Evolutionary conservation across 2,888 invertebrate species (phyloP), one percentile per base, ranked within the genome.

Genomic region (Cheilosia vulpina): DNA sequence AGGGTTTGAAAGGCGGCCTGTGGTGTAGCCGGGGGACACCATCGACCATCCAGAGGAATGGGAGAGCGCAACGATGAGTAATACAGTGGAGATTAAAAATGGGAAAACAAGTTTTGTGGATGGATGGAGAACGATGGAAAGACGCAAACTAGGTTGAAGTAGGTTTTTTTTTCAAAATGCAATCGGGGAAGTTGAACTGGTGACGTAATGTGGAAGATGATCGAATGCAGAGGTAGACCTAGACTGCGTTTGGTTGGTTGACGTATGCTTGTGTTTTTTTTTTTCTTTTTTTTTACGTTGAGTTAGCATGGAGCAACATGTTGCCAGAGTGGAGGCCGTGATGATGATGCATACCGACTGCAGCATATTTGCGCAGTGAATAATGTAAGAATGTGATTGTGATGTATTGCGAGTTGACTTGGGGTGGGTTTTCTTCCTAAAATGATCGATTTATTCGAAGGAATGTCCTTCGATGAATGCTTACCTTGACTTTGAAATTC

Each of bases 201-300:
- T 68, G 76, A 72, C 85, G 81, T 63, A 76, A 85, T 76, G 21
- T 9, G 38, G 7, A 34, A 24, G 72, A 79, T 84, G 79, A 79
- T 75, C 53, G 53, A 60, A 79, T 71, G 63, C 55, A 68, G 55
- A 41, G 13, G 47, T 13, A 31, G 68, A 31, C 15, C 5, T 11
- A 47, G 57, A 19, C 11, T 6, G 50, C 38, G 21, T 11, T 17
- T 50, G 52, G 66, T 53, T 68, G 66, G 58, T 13, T 38, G 41
- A 9, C 17, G 13, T 31, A 9, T 11, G 17, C n/a, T 31, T 11
- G 55, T 9, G 34, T 7, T 31, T 17, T 38, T 41, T 52, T 11
- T n/a, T 7, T 27, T 1, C 6, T 27, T 24, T 5, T 24, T 27
- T 41, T 53, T 41, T n/a, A 21, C 24, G 27, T 9, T 31, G 4